phyloP scores from a whole-genome alignment of 1,140 invertebrate species.

The Drosophila orena region DNA sequence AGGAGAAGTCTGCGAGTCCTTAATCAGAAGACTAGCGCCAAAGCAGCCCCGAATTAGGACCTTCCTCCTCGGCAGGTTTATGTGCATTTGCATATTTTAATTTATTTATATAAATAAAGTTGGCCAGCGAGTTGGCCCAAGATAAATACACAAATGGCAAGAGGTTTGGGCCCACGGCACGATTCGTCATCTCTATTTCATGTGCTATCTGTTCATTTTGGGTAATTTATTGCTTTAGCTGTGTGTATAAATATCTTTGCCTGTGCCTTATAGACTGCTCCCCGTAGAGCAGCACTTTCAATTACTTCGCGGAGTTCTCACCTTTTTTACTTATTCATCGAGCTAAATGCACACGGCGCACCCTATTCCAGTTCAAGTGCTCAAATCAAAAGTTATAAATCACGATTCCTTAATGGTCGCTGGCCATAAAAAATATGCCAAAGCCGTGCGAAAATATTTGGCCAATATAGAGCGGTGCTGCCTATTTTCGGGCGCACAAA shows the following conservation, averaged over 20 bases:
- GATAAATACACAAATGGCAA: constrained; percentile 10
- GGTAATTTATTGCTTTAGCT: neutral
- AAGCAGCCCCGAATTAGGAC: constrained; percentile 26
- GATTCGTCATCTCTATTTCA: neutral
- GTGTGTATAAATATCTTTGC: neutral
- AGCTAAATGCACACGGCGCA: constrained; percentile 15
- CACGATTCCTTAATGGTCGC: constrained; percentile 64
- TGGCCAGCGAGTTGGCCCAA: constrained; percentile 2
- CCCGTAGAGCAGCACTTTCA: constrained; percentile 8
- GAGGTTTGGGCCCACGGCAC: neutral
- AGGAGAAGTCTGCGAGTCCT: constrained; percentile 18
- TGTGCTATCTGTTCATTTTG: neutral
- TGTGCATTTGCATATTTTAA: constrained; percentile 57
- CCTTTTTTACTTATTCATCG: constrained; percentile 27
- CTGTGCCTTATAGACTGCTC: constrained; percentile 10
- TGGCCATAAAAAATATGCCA: constrained; percentile 43
- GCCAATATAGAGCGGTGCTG: constrained; percentile 37
- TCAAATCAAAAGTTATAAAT: constrained; percentile 57
- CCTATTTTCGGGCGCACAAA: constrained; percentile 65
- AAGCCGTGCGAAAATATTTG: constrained; percentile 49
- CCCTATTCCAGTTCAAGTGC: constrained; percentile 9
- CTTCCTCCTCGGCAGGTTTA: constrained; percentile 20
- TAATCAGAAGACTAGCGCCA: constrained; percentile 32
- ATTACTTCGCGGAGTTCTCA: constrained; percentile 8
- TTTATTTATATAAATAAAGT: constrained; percentile 56